A percentile compares a stretch with the other conserved stretches of the same genome.
Conservation (phyloP, 2,797 vertebrate species). For the Danio albolineatus region DNA sequence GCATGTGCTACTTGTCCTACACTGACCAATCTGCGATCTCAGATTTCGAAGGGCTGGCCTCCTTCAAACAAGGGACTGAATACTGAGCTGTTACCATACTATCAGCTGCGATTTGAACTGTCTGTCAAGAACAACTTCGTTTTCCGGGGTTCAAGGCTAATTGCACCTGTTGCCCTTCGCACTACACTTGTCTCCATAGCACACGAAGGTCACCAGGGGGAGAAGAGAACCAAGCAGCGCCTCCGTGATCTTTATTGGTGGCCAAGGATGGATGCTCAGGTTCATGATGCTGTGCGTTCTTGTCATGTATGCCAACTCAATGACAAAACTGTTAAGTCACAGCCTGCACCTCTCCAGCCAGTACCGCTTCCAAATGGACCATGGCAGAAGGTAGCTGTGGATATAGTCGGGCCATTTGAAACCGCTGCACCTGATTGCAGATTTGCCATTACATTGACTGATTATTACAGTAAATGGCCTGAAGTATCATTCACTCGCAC, state of each 20-base stretch:
- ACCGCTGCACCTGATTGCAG: background rate
- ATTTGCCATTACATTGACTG: too few relatives aligned
- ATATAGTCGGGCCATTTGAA: background rate
- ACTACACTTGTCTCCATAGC: background rate
- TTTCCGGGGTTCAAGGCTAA: background rate
- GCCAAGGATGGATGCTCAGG: too few relatives aligned
- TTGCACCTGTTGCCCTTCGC: background rate
- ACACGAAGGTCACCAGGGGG: background rate
- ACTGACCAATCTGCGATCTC: background rate
- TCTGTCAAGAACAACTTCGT: background rate
- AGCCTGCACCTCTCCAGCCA: background rate
- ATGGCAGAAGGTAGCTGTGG: background rate
- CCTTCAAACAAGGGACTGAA: background rate
- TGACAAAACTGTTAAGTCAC: background rate
- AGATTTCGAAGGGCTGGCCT: background rate
- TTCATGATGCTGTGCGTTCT: background rate
- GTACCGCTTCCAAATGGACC: background rate
- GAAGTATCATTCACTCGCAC: background rate
- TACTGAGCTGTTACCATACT: background rate
- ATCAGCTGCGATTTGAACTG: background rate
- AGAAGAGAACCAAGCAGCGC: background rate
- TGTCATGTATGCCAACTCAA: background rate
- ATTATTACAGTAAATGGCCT: constrained; percentile 4
- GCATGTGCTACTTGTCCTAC: background rate
- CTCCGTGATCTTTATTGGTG: background rate